Evolutionary conservation across 2,113 vertebrate genomes (phyloP).

Genomic region (Nycticryphes semicollaris): DNA sequence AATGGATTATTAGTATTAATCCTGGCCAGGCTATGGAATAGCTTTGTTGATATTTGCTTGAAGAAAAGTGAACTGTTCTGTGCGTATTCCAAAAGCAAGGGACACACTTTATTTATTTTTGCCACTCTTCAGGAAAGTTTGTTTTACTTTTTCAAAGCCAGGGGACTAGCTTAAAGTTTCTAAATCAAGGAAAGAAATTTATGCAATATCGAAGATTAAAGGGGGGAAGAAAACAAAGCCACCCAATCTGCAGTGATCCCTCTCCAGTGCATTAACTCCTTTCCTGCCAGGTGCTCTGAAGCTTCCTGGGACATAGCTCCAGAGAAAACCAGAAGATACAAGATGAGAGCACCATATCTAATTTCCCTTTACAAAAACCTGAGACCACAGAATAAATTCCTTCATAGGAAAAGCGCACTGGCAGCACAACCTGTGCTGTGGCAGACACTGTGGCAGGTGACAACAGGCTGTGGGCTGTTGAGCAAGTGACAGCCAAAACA

Average conservation of each 20-base stretch:
- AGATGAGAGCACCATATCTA: neutral
- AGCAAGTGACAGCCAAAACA: neutral
- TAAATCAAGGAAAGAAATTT: neutral
- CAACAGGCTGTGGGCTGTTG: neutral
- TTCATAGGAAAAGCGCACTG: neutral
- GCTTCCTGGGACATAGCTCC: neutral
- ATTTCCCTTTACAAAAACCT: neutral
- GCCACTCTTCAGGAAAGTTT: neutral
- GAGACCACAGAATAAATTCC: neutral
- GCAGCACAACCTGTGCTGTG: neutral
- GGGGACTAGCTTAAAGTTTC: neutral
- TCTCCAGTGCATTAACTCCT: neutral
- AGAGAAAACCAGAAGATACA: neutral
- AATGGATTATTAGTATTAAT: conserved; percentile 12
- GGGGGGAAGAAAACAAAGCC: neutral
- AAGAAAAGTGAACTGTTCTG: neutral
- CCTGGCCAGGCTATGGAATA: neutral
- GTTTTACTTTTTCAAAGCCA: neutral
- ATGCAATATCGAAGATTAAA: neutral
- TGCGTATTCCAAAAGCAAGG: neutral
- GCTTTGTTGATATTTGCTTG: neutral
- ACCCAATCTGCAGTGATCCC: neutral
- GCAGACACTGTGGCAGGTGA: neutral
- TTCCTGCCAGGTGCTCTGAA: neutral
- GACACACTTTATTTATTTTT: conserved; percentile 15